Conservation (phyloP, 2,888 invertebrate genomes). For the Campopleginae sp. region DNA sequence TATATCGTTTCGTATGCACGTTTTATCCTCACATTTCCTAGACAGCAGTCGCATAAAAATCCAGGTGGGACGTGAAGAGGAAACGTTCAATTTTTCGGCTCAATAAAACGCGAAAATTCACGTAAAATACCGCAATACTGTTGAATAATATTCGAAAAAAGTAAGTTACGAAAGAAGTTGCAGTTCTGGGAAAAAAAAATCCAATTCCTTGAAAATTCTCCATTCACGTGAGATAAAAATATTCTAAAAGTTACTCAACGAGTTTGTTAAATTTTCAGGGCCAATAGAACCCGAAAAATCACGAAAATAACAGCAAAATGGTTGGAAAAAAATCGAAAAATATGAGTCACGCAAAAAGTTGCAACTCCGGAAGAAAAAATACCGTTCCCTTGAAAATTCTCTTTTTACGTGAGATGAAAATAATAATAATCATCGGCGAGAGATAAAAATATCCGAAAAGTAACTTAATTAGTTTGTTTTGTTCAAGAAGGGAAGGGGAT, state of each 20-base stretch:
- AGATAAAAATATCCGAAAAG: neutral
- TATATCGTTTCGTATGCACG: neutral
- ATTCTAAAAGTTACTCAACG: too few species aligned
- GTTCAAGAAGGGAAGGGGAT: neutral
- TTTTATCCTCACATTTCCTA: neutral
- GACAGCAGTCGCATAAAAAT: neutral
- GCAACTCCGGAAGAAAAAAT: neutral
- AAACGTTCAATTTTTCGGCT: conserved; percentile 35
- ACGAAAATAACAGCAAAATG: neutral
- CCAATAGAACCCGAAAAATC: neutral
- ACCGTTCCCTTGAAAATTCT: neutral
- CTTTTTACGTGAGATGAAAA: neutral
- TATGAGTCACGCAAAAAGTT: neutral
- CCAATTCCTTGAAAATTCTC: too few species aligned
- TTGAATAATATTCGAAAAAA: neutral
- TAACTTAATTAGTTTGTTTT: conserved; percentile 3
- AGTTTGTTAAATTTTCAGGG: conserved; percentile 27
- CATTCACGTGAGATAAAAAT: neutral
- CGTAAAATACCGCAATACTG: neutral
- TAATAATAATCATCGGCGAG: neutral
- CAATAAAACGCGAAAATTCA: neutral
- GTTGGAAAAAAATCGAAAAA: neutral
- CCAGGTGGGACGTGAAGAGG: conserved; percentile 12
- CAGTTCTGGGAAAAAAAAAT: neutral
- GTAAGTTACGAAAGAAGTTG: neutral